Conservation (phyloP, 2,888 invertebrate genomes). For the Dromius quadrimaculatus region DNA sequence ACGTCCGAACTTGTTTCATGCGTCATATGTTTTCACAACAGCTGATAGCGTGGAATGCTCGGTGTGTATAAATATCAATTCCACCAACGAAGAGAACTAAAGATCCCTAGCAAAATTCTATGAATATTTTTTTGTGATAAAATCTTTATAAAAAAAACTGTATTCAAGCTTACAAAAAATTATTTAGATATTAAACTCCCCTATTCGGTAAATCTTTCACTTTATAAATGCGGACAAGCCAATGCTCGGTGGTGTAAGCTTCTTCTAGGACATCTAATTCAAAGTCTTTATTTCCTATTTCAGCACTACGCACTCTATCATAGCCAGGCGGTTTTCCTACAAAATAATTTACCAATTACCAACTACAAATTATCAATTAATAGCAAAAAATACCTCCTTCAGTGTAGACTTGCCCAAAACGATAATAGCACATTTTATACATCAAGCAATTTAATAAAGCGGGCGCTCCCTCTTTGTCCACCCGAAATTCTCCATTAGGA, state of each 20-base stretch:
- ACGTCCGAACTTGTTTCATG: slow-evolving; percentile 22
- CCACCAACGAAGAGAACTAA: slow-evolving; percentile 27
- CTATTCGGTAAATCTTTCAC: slow-evolving; percentile 95
- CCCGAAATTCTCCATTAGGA: slow-evolving; percentile 93
- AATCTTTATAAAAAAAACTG: slow-evolving; percentile 47
- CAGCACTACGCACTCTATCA: slow-evolving; percentile 95
- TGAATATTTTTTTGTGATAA: slow-evolving; percentile 39
- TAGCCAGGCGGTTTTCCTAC: slow-evolving; percentile 94
- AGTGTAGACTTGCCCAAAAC: slow-evolving; percentile 96
- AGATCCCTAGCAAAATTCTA: slow-evolving; percentile 16
- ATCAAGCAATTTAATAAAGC: slow-evolving; percentile 96
- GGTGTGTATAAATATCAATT: slow-evolving; percentile 36
- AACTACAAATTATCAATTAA: slow-evolving; percentile 22
- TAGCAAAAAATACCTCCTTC: slow-evolving; percentile 78
- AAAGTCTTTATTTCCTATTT: slow-evolving; percentile 99
- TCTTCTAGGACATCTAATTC: slow-evolving; percentile 98
- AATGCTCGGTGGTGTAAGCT: slow-evolving; percentile 99
- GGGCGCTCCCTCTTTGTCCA: slow-evolving; percentile 94
- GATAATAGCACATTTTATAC: slow-evolving; percentile 99
- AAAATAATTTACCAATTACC: slow-evolving; percentile 53
- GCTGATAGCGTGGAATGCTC: slow-evolving; percentile 37
- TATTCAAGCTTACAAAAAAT: slow-evolving; percentile 47
- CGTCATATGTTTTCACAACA: slow-evolving; percentile 35
- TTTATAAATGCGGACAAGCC: slow-evolving; percentile 98
- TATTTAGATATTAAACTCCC: slow-evolving; percentile 72